These are phyloP conservation scores for Aleiodes leptofemur DNA, from an alignment of 2,888 invertebrate species.

Conservation along the genomic window DNA sequence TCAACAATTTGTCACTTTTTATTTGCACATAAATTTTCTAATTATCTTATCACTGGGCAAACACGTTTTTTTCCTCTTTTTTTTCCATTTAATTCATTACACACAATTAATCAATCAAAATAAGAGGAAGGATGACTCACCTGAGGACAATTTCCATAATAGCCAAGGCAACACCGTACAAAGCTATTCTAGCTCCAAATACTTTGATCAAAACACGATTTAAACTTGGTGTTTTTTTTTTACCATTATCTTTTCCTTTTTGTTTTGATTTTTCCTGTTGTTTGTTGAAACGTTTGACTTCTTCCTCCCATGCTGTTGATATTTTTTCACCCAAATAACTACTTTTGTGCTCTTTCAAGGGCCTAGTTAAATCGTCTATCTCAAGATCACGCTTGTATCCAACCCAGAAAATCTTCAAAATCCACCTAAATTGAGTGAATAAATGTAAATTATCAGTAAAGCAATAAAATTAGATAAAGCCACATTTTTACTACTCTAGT, in stretches of 20 bases:
- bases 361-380: conserved; percentile 81
- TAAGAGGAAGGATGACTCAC: conserved; percentile 69
- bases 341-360: conserved; percentile 83
- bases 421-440: conserved; percentile 77
- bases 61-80: too few species aligned
- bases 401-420: conserved; percentile 82
- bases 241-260: conserved; percentile 42
- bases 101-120: too few species aligned
- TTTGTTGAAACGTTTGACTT: conserved; percentile 68
- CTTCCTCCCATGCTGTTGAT: conserved; percentile 80
- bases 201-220: conserved; percentile 79
- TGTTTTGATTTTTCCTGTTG: conserved; percentile 45
- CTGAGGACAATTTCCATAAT: conserved; percentile 80
- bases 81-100: too few species aligned
- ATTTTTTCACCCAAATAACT: conserved; percentile 80
- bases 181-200: conserved; percentile 79
- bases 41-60: conserved; percentile 6
- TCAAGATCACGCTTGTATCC: conserved; percentile 83
- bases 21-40: background rate
- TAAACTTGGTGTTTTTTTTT: conserved; percentile 80
- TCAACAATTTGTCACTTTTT: conserved; percentile 60
- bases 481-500: background rate
- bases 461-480: background rate
- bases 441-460: background rate
- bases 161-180: conserved; percentile 81